Base-by-base conservation (phyloP, 1,140 invertebrate species). In the Lepidurus packardi region DNA sequence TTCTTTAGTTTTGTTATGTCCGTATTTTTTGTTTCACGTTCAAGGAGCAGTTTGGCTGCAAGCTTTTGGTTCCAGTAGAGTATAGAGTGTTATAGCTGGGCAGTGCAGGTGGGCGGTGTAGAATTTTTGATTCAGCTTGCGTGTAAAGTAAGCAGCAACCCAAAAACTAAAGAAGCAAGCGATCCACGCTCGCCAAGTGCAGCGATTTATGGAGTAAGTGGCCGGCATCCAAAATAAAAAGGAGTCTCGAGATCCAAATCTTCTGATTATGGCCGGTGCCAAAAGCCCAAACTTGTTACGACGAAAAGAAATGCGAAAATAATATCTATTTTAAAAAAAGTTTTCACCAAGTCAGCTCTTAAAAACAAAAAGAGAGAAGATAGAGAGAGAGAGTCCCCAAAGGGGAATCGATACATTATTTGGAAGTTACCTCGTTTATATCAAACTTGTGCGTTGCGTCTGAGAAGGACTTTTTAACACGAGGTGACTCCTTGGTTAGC, bases 161-260 rank as follows among this genome's bases (percentile, higher is more conserved):
- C 53, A 65, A 65, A 65, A 65, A 65, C 16, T 7, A n/a, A 21
- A 65, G 13, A 65, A 65, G 53, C 21, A 21, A 65, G 21, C 13
- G 53, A 65, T 65, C 8, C 53, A 65, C 53, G 9, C 21, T 65
- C 53, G 16, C 53, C 53, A 65, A 65, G 53, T 65, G 53, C n/a
- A 65, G 53, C 53, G 53, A 65, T 65, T 65, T 65, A 65, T 65
- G 53, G 53, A 65, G 53, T 65, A 65, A 65, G 53, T 65, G 53
- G 53, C 53, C 53, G 53, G 53, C 53, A 65, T 65, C 53, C 53
- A 65, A 65, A 65, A 65, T n/a, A 65, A 65, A 65, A 65, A 65
- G 53, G 53, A 65, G 53, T 65, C 21, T 65, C 53, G 53, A 65
- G 53, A 65, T 65, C 53, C 13, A 65, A 65, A 65, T 65, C 53